Conservation (phyloP, 1,140 invertebrate species). For the Drosophila tristis region DNA sequence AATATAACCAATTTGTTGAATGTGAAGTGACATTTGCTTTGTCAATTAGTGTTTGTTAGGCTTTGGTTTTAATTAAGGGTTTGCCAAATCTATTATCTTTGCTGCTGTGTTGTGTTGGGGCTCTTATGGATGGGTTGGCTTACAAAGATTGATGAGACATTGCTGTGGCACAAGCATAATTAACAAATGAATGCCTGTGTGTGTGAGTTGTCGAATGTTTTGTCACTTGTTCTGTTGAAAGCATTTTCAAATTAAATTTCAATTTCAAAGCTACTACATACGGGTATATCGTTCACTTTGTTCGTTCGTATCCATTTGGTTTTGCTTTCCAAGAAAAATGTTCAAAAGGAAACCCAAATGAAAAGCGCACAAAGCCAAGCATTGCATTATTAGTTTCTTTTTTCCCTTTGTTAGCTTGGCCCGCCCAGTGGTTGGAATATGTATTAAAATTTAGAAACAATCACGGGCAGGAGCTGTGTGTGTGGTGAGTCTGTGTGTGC, state of each 20-base stretch:
- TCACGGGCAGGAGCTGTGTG: constrained; percentile 1
- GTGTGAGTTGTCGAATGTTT: no score
- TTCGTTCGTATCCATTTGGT: no score
- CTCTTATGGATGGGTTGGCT: not conserved
- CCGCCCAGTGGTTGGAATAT: constrained; percentile 1
- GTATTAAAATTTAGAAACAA: constrained; percentile 4
- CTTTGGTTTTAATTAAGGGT: no score
- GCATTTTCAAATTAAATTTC: not conserved
- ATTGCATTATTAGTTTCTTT: constrained; percentile 31
- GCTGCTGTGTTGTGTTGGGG: no score
- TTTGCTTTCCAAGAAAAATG: constrained; percentile 16
- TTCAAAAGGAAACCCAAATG: constrained; percentile 27
- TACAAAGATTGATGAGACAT: not conserved
- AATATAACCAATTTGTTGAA: not conserved
- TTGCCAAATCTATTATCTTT: constrained; percentile 2
- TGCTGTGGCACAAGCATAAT: constrained; percentile 1
- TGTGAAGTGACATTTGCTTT: not conserved
- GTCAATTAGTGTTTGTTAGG: constrained; percentile 6
- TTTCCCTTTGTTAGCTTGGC: not conserved
- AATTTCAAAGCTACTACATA: not conserved
- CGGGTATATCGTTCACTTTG: no score
- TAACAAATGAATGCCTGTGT: not conserved
- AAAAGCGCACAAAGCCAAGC: constrained; percentile 21
- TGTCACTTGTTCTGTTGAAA: not conserved
- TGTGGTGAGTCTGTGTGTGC: constrained; percentile 1